Evolutionary conservation across 1,140 invertebrate genomes (phyloP).

Genomic region (Drosophila obscura): DNA sequence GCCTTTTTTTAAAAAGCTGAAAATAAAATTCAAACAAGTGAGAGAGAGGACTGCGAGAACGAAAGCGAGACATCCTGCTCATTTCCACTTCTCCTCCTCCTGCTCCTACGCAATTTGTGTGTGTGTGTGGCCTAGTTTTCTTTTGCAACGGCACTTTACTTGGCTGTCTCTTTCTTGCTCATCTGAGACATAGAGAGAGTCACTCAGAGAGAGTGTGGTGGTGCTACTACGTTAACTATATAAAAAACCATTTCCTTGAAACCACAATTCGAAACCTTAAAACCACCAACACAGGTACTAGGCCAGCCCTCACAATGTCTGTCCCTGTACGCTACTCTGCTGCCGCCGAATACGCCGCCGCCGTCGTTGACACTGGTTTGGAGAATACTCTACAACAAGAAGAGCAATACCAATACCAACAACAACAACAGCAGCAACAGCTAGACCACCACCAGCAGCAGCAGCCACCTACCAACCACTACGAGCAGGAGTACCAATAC

Average conservation of each 20-base stretch:
- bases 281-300: slow-evolving; percentile 81
- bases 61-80: slow-evolving; percentile 31
- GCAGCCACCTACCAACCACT: slow-evolving; percentile 51
- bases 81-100: slow-evolving; percentile 46
- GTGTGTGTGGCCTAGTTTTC: slow-evolving; percentile 34
- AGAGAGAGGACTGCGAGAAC: slow-evolving; percentile 37
- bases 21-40: slow-evolving; percentile 68
- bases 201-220: slow-evolving; percentile 19
- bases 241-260: slow-evolving; percentile 18
- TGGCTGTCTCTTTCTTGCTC: slow-evolving; percentile 2
- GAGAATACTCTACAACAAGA: slow-evolving; percentile 78
- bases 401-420: slow-evolving; percentile 61
- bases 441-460: slow-evolving; percentile 52
- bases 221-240: slow-evolving; percentile 13
- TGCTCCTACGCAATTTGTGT: slow-evolving; percentile 2
- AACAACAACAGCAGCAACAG: slow-evolving; percentile 59
- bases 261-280: slow-evolving; percentile 25
- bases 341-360: slow-evolving; percentile 83
- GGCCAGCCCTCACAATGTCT: slow-evolving; percentile 84
- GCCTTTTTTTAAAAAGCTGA: slow-evolving; percentile 46
- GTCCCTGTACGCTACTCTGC: slow-evolving; percentile 84
- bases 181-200: neutral
- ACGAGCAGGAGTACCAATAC: slow-evolving; percentile 41
- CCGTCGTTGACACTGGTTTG: slow-evolving; percentile 82
- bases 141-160: slow-evolving; percentile 34